phyloP scores from a whole-genome alignment of 2,797 vertebrate species.

The Dicrostonyx torquatus region DNA sequence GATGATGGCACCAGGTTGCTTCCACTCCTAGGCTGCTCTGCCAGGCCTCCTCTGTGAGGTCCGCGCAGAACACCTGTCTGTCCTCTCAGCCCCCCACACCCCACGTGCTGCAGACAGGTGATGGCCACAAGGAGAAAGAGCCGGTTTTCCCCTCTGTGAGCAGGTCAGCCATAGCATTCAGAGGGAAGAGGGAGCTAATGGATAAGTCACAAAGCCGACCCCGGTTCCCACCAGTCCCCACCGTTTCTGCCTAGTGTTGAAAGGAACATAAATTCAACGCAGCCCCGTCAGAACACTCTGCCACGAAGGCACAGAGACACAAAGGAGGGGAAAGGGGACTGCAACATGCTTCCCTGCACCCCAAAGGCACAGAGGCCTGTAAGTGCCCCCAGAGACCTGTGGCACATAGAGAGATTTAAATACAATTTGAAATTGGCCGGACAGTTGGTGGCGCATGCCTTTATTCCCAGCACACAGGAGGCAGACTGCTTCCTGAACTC shows the following conservation, averaged over 20 bases:
- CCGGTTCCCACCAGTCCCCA: conserved; percentile 75
- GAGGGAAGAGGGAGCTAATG: conserved; percentile 70
- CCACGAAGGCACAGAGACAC: conserved; percentile 39
- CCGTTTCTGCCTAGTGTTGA: conserved; percentile 78
- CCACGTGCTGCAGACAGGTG: not conserved
- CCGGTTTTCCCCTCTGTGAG: not conserved
- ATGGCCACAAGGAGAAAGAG: not conserved
- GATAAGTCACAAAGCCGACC: conserved; percentile 69
- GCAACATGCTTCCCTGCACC: not conserved
- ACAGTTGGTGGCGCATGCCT: no score
- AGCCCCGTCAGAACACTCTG: conserved; percentile 64
- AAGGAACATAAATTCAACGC: conserved; percentile 82
- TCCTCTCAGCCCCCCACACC: not conserved
- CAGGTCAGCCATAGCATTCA: not conserved
- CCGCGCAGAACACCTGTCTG: not conserved
- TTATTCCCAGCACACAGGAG: no score
- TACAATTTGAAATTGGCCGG: no score
- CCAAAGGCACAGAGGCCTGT: not conserved
- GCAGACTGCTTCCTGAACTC: not conserved
- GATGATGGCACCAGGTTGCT: fast-evolving
- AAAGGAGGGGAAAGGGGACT: not conserved
- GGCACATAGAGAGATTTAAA: no score
- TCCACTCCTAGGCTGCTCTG: not conserved
- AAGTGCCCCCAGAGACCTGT: no score
- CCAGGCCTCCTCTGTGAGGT: no score